These are phyloP conservation scores for Mactromeris polynyma DNA, from an alignment of 2,888 invertebrate genomes.

Conservation along the genomic window DNA sequence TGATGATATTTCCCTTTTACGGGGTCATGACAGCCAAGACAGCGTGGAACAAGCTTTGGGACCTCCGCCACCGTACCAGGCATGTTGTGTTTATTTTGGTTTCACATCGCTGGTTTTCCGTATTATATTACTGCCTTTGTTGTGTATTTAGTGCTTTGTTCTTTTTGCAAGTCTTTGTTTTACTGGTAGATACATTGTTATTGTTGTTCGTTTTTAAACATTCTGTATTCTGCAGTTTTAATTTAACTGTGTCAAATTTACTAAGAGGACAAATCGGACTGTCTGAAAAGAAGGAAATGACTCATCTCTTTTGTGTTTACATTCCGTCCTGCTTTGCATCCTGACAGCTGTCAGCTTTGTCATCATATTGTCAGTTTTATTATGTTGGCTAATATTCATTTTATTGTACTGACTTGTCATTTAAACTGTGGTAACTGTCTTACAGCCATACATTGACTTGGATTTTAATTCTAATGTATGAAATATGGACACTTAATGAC, in stretches of 20 bases:
- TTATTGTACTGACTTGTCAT: background rate
- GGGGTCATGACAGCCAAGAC: slow-evolving; percentile 84
- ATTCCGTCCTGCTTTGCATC: background rate
- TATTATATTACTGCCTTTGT: slow-evolving; percentile 11
- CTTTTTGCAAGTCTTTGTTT: slow-evolving; percentile 7
- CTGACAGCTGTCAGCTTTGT: background rate
- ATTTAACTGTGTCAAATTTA: background rate
- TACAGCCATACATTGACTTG: too few species aligned
- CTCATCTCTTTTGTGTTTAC: slow-evolving; percentile 34
- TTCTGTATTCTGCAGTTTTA: background rate
- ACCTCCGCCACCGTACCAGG: slow-evolving; percentile 88
- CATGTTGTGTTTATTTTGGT: slow-evolving; percentile 53
- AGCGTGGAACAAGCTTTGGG: slow-evolving; percentile 79
- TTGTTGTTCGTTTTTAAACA: background rate
- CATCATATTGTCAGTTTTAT: background rate
- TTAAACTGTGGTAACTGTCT: too few species aligned
- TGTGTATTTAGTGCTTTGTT: background rate
- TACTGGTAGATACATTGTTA: background rate
- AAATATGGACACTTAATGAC: too few species aligned
- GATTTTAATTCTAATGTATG: too few species aligned
- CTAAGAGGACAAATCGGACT: too few species aligned
- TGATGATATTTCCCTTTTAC: slow-evolving; percentile 87
- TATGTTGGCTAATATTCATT: background rate
- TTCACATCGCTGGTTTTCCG: slow-evolving; percentile 11
- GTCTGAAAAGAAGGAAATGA: background rate